Evolutionary conservation across 2,888 invertebrate genomes (phyloP).

Genomic region (Belgica antarctica): DNA sequence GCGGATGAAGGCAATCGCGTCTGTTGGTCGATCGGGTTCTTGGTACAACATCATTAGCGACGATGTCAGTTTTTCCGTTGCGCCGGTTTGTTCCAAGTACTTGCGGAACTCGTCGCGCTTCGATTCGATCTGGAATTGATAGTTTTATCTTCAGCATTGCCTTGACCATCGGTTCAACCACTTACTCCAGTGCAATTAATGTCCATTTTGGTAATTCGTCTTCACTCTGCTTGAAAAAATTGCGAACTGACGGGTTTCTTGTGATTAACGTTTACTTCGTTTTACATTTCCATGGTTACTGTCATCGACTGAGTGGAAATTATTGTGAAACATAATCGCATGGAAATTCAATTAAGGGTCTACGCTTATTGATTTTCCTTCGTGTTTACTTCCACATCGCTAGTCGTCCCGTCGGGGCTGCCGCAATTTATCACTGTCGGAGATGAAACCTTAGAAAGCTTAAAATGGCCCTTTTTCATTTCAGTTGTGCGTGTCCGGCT

Average conservation of each 20-base stretch:
- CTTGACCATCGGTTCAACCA: not conserved
- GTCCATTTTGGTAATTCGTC: not conserved
- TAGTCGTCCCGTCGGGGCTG: not conserved
- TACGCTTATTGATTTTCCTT: conserved; percentile 26
- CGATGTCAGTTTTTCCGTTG: conserved; percentile 54
- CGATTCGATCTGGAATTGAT: conserved; percentile 48
- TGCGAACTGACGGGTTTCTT: conserved; percentile 8
- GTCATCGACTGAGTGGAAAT: not conserved
- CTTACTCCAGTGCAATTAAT: conserved; percentile 17
- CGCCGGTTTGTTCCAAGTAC: conserved; percentile 54
- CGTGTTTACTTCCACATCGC: not conserved
- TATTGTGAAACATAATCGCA: conserved; percentile 14
- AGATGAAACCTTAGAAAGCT: not conserved
- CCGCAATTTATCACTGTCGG: conserved; percentile 35
- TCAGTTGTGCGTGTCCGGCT: conserved; percentile 52
- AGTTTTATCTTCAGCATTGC: not conserved
- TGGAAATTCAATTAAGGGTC: conserved; percentile 15
- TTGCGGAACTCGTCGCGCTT: conserved; percentile 55
- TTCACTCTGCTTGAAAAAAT: not conserved
- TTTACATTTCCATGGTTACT: conserved; percentile 40
- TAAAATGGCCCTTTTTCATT: conserved; percentile 36
- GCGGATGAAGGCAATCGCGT: conserved; percentile 54
- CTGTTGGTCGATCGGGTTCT: conserved; percentile 54
- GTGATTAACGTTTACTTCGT: conserved; percentile 28
- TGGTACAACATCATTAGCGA: conserved; percentile 54